These are phyloP conservation scores for Atrichornis clamosus DNA, from an alignment of 2,113 vertebrate species.

Conservation along the genomic window DNA sequence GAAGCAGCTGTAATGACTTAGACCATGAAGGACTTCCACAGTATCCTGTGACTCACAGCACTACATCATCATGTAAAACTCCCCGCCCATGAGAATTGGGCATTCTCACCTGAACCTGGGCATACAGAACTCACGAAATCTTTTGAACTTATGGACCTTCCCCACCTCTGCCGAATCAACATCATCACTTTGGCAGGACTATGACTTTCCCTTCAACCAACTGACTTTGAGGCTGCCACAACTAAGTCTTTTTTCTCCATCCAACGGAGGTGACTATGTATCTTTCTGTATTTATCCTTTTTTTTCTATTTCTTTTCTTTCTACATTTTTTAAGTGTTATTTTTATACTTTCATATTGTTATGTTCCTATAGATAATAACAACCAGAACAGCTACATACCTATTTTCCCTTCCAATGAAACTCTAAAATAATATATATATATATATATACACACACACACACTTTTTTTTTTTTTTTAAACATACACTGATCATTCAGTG, in stretches of 20 bases:
- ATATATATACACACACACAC: fast-evolving
- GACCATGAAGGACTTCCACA: neutral
- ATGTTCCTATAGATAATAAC: neutral
- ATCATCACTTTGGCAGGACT: neutral
- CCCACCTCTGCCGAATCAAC: neutral
- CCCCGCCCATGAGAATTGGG: fast-evolving
- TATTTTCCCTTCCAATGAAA: neutral
- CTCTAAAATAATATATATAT: no score
- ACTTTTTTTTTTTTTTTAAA: no score
- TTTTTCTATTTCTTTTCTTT: neutral
- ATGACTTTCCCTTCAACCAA: neutral
- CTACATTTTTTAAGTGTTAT: neutral
- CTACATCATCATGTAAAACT: neutral
- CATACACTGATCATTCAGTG: neutral
- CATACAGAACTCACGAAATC: neutral
- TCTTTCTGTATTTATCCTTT: neutral
- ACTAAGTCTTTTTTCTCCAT: neutral
- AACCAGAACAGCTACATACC: neutral
- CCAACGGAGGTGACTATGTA: neutral
- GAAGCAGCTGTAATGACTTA: fast-evolving
- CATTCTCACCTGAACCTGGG: neutral
- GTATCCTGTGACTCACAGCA: neutral
- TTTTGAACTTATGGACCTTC: neutral
- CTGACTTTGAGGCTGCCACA: neutral
- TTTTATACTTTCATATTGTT: neutral